Evolutionary conservation across 2,113 vertebrate species (phyloP).

Genomic region (Sceloporus tristichus): DNA sequence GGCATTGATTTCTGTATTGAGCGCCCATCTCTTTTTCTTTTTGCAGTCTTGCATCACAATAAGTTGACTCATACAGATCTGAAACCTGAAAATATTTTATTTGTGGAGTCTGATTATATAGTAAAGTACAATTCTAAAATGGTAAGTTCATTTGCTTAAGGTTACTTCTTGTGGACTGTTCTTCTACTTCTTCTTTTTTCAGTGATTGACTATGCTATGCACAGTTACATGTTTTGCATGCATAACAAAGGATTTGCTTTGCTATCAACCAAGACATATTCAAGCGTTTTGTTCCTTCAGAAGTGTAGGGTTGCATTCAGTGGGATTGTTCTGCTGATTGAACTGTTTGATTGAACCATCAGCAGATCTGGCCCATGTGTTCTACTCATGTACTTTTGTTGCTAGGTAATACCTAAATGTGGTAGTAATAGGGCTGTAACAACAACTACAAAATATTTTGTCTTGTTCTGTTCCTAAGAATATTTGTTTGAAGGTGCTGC

Average conservation of each 20-base stretch:
- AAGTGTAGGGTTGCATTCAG: neutral
- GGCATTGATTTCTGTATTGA: conserved; percentile 29
- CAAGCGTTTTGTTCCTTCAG: neutral
- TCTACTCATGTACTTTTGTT: neutral
- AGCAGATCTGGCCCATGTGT: neutral
- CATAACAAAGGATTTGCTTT: neutral
- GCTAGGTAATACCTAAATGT: neutral
- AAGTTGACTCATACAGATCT: conserved; percentile 97
- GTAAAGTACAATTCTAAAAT: conserved; percentile 90
- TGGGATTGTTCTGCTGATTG: too few species aligned
- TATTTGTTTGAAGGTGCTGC: neutral
- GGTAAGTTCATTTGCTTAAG: conserved; percentile 78
- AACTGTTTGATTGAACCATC: too few species aligned
- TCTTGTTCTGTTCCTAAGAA: neutral
- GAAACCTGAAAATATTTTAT: conserved; percentile 98
- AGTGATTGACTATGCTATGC: conserved; percentile 23
- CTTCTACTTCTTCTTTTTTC: neutral
- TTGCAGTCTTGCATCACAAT: conserved; percentile 93
- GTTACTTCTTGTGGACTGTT: neutral
- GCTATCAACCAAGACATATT: neutral
- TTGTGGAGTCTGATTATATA: conserved; percentile 91
- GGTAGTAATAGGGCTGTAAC: too few species aligned
- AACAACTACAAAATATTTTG: too few species aligned
- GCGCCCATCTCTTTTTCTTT: conserved; percentile 50
- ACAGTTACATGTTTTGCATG: neutral